Conservation (phyloP, 2,113 vertebrate species). For the Rhodinocichla rosea region DNA sequence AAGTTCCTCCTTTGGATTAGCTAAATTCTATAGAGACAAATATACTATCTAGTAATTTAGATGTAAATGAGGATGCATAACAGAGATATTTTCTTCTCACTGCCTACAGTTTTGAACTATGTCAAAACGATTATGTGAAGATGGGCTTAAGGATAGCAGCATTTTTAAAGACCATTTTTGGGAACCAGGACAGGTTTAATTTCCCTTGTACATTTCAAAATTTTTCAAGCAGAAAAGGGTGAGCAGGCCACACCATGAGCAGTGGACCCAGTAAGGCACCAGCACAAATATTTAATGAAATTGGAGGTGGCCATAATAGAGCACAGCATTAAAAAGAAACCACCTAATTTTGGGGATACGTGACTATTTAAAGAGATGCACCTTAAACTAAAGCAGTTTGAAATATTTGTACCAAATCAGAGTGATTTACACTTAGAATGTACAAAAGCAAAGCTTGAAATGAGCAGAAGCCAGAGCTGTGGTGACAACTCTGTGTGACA, state of each 20-base stretch:
- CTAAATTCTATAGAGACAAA: conserved; percentile 12
- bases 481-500: neutral
- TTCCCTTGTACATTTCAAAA: neutral
- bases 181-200: neutral
- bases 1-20: neutral
- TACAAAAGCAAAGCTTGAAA: neutral
- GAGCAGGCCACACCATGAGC: neutral
- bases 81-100: neutral
- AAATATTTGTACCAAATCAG: neutral
- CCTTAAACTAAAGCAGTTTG: neutral
- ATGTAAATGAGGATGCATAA: conserved; percentile 33
- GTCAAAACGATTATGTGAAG: neutral
- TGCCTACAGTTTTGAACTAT: neutral
- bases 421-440: neutral
- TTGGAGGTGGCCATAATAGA: neutral
- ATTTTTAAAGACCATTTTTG: neutral
- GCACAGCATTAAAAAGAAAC: neutral
- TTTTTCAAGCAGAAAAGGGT: conserved; percentile 15
- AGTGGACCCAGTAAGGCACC: neutral
- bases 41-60: conserved; percentile 5
- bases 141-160: neutral
- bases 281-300: neutral
- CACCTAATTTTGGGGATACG: neutral
- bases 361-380: neutral
- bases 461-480: neutral